These are phyloP conservation scores for Trichopria drosophilae DNA, from an alignment of 2,888 invertebrate species.

Conservation along the genomic window DNA sequence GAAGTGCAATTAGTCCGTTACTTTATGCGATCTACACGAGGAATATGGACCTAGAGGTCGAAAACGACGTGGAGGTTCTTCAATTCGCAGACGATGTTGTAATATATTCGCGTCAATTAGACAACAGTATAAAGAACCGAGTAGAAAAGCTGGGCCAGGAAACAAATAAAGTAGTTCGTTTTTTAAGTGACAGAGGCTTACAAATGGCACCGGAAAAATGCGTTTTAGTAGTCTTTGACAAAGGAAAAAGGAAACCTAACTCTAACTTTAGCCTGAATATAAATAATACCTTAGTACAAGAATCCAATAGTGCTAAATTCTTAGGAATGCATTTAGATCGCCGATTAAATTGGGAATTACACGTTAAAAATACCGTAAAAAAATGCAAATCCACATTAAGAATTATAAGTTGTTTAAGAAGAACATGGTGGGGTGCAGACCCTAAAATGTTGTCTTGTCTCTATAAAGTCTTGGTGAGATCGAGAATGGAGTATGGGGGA, in stretches of 20 bases:
- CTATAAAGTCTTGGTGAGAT: slow-evolving; percentile 5
- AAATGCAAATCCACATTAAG: too few species aligned
- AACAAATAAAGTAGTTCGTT: not conserved
- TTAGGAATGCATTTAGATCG: slow-evolving; percentile 18
- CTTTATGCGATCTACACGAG: slow-evolving; percentile 21
- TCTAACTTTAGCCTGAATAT: not conserved
- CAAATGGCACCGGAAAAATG: too few species aligned
- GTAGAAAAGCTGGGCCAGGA: not conserved
- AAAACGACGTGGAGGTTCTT: slow-evolving; percentile 5
- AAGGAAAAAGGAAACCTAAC: not conserved
- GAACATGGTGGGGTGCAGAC: slow-evolving; percentile 25
- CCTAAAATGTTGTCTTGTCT: slow-evolving; percentile 4
- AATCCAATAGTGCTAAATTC: slow-evolving; percentile 12
- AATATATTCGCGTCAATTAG: not conserved
- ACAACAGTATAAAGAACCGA: not conserved
- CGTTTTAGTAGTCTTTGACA: too few species aligned
- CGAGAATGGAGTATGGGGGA: slow-evolving; percentile 21
- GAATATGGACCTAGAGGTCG: slow-evolving; percentile 2
- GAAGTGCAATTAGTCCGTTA: slow-evolving; percentile 16
- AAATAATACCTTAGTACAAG: not conserved
- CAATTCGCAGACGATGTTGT: slow-evolving; percentile 23
- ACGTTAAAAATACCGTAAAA: slow-evolving; percentile 6
- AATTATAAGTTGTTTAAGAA: slow-evolving; percentile 19
- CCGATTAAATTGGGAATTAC: slow-evolving; percentile 14
- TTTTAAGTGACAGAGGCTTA: slow-evolving; percentile 1